Base-by-base conservation (phyloP, 2,888 invertebrate species). In the Athalia circularis region DNA sequence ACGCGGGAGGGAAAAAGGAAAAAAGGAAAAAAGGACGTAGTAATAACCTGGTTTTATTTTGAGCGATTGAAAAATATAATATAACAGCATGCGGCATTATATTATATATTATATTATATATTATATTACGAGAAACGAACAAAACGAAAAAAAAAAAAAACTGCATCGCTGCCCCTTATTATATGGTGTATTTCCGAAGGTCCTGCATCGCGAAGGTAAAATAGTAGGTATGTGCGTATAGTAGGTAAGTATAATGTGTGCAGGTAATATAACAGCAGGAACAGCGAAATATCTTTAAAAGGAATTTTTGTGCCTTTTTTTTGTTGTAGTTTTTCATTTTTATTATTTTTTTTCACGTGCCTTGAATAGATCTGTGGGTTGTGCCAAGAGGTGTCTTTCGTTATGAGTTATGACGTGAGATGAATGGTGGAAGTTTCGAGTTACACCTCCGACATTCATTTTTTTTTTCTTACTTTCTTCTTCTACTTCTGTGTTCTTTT, bases 351-450 rank as follows among this genome's bases (percentile, higher is more conserved):
- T 85, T 82, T 86, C 87, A 87, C 87, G 83, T 84, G 83, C 81
- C 80, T 77, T 87, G 87, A 87, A 87, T 87, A 83, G 84, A 82
- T 29, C 29, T 29, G 29, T 29, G 29, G 29, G 29, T 29, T 29
- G 29, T 29, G 29, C 29, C 29, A 29, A 80, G 81, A 84, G 83
- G 85, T 84, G 86, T 86, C 84, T 83, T 80, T 82, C 85, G 86
- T 87, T 87, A 87, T 86, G 87, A 86, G 85, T 87, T 87, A 86
- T 87, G 87, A 72, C 72, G 72, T 72, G 72, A 59, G 59, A 87
- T 87, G 87, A 87, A 87, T 87, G 86, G 84, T 29, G 29, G 84
- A 84, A 86, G 87, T 87, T 86, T 87, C 87, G 84, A 80, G 85
- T 87, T 87, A 86, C 87, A 52, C 81, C 81, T 70, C 80, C 81